Percentiles rank a stretch among this genome's conserved stretches.
Evolutionary conservation across 2,888 invertebrate species (phyloP).

Genomic region (Melanargia galathea): DNA sequence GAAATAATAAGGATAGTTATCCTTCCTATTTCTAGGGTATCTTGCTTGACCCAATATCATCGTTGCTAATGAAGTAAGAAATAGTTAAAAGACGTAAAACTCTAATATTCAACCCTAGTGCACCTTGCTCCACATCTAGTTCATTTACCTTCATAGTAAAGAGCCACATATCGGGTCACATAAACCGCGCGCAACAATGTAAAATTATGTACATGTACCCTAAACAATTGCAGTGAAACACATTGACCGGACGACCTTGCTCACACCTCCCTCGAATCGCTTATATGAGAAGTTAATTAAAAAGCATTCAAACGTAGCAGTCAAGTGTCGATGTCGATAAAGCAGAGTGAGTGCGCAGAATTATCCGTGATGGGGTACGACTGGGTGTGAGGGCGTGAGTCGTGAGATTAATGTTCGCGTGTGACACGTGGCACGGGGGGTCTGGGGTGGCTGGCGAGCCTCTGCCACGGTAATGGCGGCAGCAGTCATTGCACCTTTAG

Average conservation of each 20-base stretch:
- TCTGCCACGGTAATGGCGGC: conserved; percentile 58
- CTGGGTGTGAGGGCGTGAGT: conserved; percentile 58
- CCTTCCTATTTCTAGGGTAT: no score
- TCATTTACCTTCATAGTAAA: conserved; percentile 1
- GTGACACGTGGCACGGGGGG: conserved; percentile 64
- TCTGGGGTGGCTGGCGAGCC: conserved; percentile 42
- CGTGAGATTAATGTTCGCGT: conserved; percentile 77
- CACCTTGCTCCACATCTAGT: not conserved
- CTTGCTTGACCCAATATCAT: no score
- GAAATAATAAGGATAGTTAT: no score
- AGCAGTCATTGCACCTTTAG: conserved; percentile 78
- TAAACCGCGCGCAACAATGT: not conserved
- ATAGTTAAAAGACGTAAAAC: no score
- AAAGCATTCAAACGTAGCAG: conserved; percentile 40
- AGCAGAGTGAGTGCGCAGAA: conserved; percentile 53
- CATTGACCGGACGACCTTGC: conserved; percentile 12
- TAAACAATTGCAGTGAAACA: not conserved
- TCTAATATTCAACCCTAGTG: no score
- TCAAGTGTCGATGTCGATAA: conserved; percentile 49
- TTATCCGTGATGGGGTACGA: conserved; percentile 50
- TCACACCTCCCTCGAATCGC: not conserved
- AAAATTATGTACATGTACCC: not conserved
- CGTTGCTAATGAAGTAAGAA: no score
- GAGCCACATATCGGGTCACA: not conserved
- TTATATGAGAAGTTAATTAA: conserved; percentile 45